Percentiles rank a stretch among this genome's conserved stretches.
phyloP scores from a whole-genome alignment of 2,888 invertebrate species.

The Camponotus fellah region DNA sequence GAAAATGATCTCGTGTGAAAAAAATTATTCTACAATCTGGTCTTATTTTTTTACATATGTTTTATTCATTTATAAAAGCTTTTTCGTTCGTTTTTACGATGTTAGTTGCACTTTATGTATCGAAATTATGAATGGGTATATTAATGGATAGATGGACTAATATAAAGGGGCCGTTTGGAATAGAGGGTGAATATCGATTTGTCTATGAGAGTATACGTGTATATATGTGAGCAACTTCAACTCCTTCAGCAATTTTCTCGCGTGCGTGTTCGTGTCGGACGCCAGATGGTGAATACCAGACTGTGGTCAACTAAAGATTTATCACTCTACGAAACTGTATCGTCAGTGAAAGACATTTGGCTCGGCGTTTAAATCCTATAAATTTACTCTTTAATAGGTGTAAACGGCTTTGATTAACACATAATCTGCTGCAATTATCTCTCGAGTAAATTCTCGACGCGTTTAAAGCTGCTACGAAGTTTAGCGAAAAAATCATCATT shows the following conservation, averaged over 20 bases:
- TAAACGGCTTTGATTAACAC: slow-evolving; percentile 20
- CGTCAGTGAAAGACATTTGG: slow-evolving; percentile 19
- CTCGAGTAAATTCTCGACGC: background rate
- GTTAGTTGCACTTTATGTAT: too few species aligned
- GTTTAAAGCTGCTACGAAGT: background rate
- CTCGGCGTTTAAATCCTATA: slow-evolving; percentile 28
- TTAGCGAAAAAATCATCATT: background rate
- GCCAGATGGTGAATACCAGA: slow-evolving; percentile 39
- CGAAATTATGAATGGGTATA: background rate
- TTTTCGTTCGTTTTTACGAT: too few species aligned
- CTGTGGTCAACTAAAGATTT: slow-evolving; percentile 37
- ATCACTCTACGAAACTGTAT: slow-evolving; percentile 35
- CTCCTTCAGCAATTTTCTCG: slow-evolving; percentile 36
- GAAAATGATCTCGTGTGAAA: background rate
- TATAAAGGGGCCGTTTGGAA: background rate
- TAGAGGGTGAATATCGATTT: slow-evolving; percentile 33
- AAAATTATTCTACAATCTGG: background rate
- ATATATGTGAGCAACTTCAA: slow-evolving; percentile 22
- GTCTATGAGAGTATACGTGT: background rate
- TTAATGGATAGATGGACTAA: slow-evolving; percentile 2
- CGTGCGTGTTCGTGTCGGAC: slow-evolving; percentile 14
- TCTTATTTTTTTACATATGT: background rate
- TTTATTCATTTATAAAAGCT: background rate
- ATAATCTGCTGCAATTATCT: slow-evolving; percentile 12
- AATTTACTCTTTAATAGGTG: slow-evolving; percentile 3